Evolutionary conservation across 2,797 vertebrate species (phyloP), one percentile per base, ranked within the genome.

Genomic region (Zenarchopterus dispar): DNA sequence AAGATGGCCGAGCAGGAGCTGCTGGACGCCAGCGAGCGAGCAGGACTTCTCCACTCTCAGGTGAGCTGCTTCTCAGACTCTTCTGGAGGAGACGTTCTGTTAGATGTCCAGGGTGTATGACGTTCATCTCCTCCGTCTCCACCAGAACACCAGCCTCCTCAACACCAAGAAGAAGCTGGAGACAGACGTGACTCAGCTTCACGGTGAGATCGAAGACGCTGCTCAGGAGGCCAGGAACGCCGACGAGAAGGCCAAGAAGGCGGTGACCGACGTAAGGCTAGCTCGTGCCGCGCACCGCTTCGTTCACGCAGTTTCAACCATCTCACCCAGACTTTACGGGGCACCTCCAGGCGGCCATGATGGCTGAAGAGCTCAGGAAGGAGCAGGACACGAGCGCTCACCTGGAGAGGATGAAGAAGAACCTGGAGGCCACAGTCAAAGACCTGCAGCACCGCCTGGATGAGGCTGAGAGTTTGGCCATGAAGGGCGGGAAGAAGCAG

Each of bases 311-410:
- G 4, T 15, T 7, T n/a, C 10, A 6, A 8, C 10, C 11, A 6
- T 24, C 5, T 60, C 33, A 36, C 9, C 1, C 0, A 24, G 4
- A 9, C 13, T 21, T 31, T 9, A 16, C 1, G 15, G 28, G 28
- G 8, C 28, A 31, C 33, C 33, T 13, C 33, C 91, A 87, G 79
- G 94, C 93, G 0, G 94, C 94, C 77, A 93, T 94, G 92, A 96
- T 95, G 95, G 94, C 92, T 0, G 95, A 96, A 28, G 93, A 95
- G 84, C 81, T 96, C 70, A 95, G 94, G 88, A 94, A 95, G 71
- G 95, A 96, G 78, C 95, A 96, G 81, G 94, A 95, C 78, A 95
- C 93, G 70, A 92, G 94, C 0, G n/a, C n/a, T n/a, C n/a, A n/a
- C n/a, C n/a, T n/a, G n/a, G n/a, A n/a, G n/a, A n/a, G n/a, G n/a